phyloP scores from a whole-genome alignment of 2,797 vertebrate species.

The Myotis daubentonii region DNA sequence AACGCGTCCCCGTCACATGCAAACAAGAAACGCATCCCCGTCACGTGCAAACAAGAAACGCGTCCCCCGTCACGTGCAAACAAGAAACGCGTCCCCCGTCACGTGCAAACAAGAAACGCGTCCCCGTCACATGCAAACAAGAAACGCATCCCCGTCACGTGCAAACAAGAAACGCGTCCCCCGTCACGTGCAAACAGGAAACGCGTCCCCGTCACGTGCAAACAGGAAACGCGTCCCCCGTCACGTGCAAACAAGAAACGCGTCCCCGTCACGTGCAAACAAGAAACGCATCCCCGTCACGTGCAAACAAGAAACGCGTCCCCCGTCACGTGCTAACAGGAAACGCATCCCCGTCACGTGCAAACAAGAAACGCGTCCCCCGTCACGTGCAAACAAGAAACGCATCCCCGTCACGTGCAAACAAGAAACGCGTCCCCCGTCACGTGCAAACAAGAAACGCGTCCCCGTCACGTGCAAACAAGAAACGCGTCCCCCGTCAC shows the following conservation, averaged over 20 bases:
- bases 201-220: not conserved
- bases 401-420: not conserved
- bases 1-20: not conserved
- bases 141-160: not conserved
- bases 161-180: not conserved
- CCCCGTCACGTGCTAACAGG: slow-evolving; percentile 3
- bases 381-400: slow-evolving; percentile 33
- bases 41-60: not conserved
- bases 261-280: not conserved
- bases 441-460: slow-evolving; percentile 20
- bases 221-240: not conserved
- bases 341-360: not conserved
- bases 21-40: not conserved
- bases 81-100: not conserved
- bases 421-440: not conserved
- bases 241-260: slow-evolving; percentile 27
- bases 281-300: not conserved
- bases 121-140: not conserved
- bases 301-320: not conserved
- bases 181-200: slow-evolving; percentile 29
- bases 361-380: not conserved
- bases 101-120: not conserved
- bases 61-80: not conserved
- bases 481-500: not conserved
- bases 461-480: not conserved